A percentile compares a stretch with the other conserved stretches of the same genome.
Evolutionary conservation across 2,113 vertebrate species (phyloP).

Genomic region (Panthera uncia): DNA sequence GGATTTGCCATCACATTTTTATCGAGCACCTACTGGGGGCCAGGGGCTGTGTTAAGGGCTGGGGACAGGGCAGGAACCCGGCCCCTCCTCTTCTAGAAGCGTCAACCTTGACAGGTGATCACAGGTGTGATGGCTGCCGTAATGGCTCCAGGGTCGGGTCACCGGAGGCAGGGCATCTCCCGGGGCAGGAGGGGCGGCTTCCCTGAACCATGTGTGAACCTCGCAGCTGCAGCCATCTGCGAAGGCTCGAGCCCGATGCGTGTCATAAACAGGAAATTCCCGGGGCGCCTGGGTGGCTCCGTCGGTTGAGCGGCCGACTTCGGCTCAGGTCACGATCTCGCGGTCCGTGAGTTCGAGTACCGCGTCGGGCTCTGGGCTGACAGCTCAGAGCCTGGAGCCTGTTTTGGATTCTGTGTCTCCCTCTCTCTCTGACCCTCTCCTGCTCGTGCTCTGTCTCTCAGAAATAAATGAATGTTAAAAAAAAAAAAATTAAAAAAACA

Average conservation of each 20-base stretch:
- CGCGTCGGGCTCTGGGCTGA: too few relatives aligned
- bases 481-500: too few relatives aligned
- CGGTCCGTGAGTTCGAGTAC: too few relatives aligned
- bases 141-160: rapidly evolving
- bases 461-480: too few relatives aligned
- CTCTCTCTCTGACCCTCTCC: too few relatives aligned
- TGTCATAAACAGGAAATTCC: constrained; percentile 59
- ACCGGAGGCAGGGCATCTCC: neutral
- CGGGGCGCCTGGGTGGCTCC: too few relatives aligned
- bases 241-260: neutral
- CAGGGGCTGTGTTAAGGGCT: neutral
- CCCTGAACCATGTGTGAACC: neutral
- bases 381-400: too few relatives aligned
- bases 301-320: too few relatives aligned
- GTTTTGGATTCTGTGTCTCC: too few relatives aligned
- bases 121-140: rapidly evolving
- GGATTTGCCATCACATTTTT: neutral
- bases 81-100: neutral
- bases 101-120: neutral
- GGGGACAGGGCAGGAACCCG: neutral
- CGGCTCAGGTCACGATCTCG: too few relatives aligned
- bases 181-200: neutral
- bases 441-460: too few relatives aligned
- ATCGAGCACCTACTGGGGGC: neutral
- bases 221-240: neutral